These are phyloP conservation scores for Phaonia tiefii DNA, from an alignment of 2,888 invertebrate species.

Conservation along the genomic window DNA sequence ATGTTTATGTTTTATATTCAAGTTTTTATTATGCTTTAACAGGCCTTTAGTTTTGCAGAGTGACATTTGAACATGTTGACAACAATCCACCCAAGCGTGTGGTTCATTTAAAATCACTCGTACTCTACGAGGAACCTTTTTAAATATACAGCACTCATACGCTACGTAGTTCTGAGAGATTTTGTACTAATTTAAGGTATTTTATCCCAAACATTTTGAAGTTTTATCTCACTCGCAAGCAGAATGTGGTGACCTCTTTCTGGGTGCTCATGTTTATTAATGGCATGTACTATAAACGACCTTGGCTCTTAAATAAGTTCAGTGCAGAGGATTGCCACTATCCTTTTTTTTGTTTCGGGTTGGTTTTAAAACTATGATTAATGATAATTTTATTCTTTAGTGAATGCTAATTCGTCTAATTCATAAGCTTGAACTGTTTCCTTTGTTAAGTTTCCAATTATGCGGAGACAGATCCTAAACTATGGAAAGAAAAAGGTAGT, in stretches of 20 bases:
- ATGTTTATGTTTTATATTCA: constrained; percentile 4
- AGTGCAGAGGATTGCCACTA: constrained; percentile 11
- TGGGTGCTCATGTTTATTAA: constrained; percentile 58
- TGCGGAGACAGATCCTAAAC: no score
- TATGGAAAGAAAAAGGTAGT: no score
- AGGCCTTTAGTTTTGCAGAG: neutral
- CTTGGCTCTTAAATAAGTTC: constrained; percentile 60
- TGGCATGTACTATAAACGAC: constrained; percentile 62
- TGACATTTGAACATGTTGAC: neutral
- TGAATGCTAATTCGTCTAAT: constrained; percentile 49
- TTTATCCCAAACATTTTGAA: neutral
- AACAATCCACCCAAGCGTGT: neutral
- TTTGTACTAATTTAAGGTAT: neutral
- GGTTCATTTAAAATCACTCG: no score
- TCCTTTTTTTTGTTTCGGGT: constrained; percentile 21
- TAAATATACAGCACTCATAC: constrained; percentile 1
- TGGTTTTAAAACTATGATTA: constrained; percentile 48
- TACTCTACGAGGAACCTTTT: neutral
- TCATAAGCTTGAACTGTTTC: constrained; percentile 42
- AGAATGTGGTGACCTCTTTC: constrained; percentile 7
- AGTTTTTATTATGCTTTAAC: constrained; percentile 18
- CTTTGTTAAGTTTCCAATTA: no score
- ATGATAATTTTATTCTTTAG: constrained; percentile 58
- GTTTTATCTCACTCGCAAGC: neutral
- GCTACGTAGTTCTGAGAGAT: neutral